Evolutionary conservation across 2,113 vertebrate genomes (phyloP).

Genomic region (Balaeniceps rex): DNA sequence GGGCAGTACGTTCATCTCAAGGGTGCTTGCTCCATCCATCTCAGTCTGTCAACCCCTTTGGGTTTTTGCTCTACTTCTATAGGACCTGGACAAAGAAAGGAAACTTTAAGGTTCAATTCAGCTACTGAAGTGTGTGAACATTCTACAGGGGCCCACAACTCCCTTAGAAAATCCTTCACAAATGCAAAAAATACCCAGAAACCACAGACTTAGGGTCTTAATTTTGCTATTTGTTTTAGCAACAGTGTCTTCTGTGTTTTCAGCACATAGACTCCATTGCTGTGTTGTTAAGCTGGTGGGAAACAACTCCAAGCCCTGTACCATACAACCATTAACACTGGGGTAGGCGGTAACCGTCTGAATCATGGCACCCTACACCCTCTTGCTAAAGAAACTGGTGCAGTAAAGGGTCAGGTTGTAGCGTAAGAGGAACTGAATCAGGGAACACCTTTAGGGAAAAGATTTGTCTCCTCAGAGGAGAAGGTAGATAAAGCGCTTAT

Average conservation of each 20-base stretch:
- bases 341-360: neutral
- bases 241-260: neutral
- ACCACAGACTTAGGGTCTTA: neutral
- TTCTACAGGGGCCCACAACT: neutral
- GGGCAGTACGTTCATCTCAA: neutral
- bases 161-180: neutral
- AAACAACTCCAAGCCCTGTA: neutral
- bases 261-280: neutral
- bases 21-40: neutral
- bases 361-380: neutral
- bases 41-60: neutral
- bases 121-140: neutral
- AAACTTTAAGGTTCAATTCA: neutral
- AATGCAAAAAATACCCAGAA: neutral
- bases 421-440: neutral
- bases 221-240: neutral
- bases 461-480: neutral
- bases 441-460: neutral
- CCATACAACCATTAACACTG: neutral
- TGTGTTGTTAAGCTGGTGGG: neutral
- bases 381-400: neutral
- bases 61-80: neutral
- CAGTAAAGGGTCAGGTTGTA: neutral
- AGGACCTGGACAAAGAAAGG: neutral
- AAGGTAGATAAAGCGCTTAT: neutral